These are phyloP conservation scores for Heliangelus exortis DNA, from an alignment of 2,797 vertebrate genomes.

Conservation along the genomic window DNA sequence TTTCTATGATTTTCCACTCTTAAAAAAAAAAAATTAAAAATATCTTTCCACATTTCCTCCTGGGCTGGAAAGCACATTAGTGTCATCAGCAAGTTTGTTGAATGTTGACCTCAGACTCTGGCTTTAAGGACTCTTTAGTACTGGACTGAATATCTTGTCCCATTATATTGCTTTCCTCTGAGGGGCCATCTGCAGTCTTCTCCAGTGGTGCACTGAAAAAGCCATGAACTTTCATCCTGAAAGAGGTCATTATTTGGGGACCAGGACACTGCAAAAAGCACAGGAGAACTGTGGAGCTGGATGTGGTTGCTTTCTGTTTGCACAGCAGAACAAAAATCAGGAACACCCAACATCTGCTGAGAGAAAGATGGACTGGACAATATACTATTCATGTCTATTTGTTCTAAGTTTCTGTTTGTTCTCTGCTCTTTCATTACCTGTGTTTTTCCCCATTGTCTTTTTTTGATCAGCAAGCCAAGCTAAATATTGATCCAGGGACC, in stretches of 20 bases:
- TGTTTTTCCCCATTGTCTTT: slow-evolving; percentile 22
- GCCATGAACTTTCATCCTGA: not conserved
- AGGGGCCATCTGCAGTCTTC: not conserved
- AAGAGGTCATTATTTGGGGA: not conserved
- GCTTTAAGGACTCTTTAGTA: not conserved
- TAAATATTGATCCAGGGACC: not conserved
- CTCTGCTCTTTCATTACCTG: not conserved
- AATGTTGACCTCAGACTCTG: not conserved
- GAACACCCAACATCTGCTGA: not conserved
- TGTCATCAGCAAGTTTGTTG: not conserved
- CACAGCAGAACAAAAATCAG: not conserved
- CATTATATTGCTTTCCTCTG: not conserved
- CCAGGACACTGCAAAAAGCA: not conserved
- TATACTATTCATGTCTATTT: not conserved
- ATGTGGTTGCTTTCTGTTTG: not conserved
- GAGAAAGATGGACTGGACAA: not conserved
- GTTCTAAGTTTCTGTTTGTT: slow-evolving; percentile 12
- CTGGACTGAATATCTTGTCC: not conserved
- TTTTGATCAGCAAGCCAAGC: not conserved
- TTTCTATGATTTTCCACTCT: not conserved
- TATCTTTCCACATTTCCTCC: not conserved
- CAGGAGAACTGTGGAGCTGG: not conserved
- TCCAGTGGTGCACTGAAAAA: not conserved
- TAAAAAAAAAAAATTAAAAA: too few species aligned
- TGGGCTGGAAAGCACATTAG: not conserved